Evolutionary conservation across 2,888 invertebrate genomes (phyloP).

Genomic region (Macaria notata): DNA sequence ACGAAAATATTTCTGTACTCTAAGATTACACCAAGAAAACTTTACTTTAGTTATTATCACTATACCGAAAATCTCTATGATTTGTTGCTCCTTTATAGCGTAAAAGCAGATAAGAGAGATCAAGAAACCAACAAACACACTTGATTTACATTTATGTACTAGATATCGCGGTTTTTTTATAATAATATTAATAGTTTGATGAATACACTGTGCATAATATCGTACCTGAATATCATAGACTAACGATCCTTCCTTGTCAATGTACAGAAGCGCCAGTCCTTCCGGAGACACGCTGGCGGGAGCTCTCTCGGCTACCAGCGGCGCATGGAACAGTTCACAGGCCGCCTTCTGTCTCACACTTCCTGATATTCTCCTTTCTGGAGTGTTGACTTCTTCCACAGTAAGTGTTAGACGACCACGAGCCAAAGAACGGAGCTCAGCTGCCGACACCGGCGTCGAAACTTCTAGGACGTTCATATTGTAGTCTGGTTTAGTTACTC

Average conservation of each 20-base stretch:
- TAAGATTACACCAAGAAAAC: too few relatives aligned
- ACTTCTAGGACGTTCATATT: conserved; percentile 91
- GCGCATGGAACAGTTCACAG: conserved; percentile 91
- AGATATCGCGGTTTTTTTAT: too few relatives aligned
- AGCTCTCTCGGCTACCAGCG: conserved; percentile 81
- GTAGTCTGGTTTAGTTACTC: conserved; percentile 87
- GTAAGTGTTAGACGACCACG: conserved; percentile 88
- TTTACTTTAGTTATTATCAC: too few relatives aligned
- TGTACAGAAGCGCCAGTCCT: conserved; percentile 90
- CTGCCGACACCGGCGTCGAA: conserved; percentile 88
- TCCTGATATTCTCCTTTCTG: conserved; percentile 86
- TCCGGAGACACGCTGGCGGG: conserved; percentile 75
- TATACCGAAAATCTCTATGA: too few relatives aligned
- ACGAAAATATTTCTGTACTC: too few relatives aligned
- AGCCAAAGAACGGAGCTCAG: conserved; percentile 88
- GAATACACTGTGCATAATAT: too few relatives aligned
- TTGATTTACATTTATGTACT: too few relatives aligned
- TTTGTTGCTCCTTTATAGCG: too few relatives aligned
- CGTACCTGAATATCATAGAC: conserved; percentile 87
- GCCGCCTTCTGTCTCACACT: conserved; percentile 87
- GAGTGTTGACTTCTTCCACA: conserved; percentile 86
- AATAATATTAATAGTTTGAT: too few relatives aligned
- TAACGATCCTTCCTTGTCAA: conserved; percentile 89
- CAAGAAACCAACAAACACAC: too few relatives aligned
- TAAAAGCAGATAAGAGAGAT: too few relatives aligned